These are phyloP conservation scores for Clitarchus hookeri DNA, from an alignment of 2,888 invertebrate genomes.

Conservation along the genomic window DNA sequence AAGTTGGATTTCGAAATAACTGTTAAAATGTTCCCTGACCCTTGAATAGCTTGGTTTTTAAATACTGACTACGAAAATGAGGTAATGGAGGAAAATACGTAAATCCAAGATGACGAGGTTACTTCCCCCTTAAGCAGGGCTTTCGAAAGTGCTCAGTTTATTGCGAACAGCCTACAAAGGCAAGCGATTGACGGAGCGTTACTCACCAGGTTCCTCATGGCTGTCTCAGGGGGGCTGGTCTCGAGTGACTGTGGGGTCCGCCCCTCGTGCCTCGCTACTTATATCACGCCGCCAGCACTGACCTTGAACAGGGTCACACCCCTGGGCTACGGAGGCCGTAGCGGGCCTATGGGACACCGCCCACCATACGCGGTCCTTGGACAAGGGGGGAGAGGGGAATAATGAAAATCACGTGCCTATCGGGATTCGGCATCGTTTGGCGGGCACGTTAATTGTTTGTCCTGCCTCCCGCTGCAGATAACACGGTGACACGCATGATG, in stretches of 20 bases:
- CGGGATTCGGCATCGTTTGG: neutral
- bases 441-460: neutral
- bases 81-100: too few relatives aligned
- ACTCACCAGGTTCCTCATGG: neutral
- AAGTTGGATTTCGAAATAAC: too few relatives aligned
- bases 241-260: neutral
- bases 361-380: neutral
- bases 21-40: too few relatives aligned
- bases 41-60: too few relatives aligned
- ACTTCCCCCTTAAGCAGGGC: too few relatives aligned
- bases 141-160: too few relatives aligned
- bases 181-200: neutral
- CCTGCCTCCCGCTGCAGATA: slow-evolving; percentile 44
- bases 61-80: too few relatives aligned
- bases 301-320: neutral
- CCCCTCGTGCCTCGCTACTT: neutral
- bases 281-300: neutral
- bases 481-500: slow-evolving; percentile 41
- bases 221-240: neutral
- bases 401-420: neutral
- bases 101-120: too few relatives aligned
- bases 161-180: too few relatives aligned
- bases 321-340: slow-evolving; percentile 23
- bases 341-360: slow-evolving; percentile 32
- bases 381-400: neutral